These are phyloP conservation scores for Leucoma salicis DNA, from an alignment of 2,888 invertebrate genomes.

Conservation along the genomic window DNA sequence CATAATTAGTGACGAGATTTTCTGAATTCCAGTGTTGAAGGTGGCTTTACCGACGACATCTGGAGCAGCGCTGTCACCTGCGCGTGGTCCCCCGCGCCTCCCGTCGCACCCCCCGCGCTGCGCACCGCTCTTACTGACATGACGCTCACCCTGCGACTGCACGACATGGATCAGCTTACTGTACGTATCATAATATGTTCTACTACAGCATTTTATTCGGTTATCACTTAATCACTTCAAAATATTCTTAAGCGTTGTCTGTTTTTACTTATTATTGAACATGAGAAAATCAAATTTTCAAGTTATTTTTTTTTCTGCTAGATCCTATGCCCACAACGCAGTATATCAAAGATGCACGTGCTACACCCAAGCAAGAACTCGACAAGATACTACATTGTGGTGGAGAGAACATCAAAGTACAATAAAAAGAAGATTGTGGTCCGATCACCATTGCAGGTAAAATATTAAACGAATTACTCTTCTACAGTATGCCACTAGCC, in stretches of 20 bases:
- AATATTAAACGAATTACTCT: too few relatives aligned
- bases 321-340: slow-evolving; percentile 85
- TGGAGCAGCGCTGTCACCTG: slow-evolving; percentile 42
- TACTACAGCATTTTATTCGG: neutral
- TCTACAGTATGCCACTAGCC: too few relatives aligned
- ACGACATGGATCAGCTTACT: slow-evolving; percentile 84
- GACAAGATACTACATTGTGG: slow-evolving; percentile 86
- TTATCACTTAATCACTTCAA: too few relatives aligned
- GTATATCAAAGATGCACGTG: slow-evolving; percentile 84
- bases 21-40: slow-evolving; percentile 57
- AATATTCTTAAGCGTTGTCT: too few relatives aligned
- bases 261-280: too few relatives aligned
- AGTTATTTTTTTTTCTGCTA: slow-evolving; percentile 20
- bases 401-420: slow-evolving; percentile 84
- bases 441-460: slow-evolving; percentile 88
- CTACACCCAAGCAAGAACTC: slow-evolving; percentile 83
- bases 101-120: slow-evolving; percentile 76
- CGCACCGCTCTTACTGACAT: slow-evolving; percentile 85
- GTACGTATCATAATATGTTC: slow-evolving; percentile 36
- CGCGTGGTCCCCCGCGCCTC: slow-evolving; percentile 40
- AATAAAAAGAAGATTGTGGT: slow-evolving; percentile 84
- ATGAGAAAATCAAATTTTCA: too few relatives aligned
- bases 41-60: slow-evolving; percentile 64
- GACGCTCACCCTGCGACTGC: slow-evolving; percentile 84
- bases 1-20: too few relatives aligned